Evolutionary conservation across 23 tunicate species (phyloP).

Genomic region (Aplidium turbinatum): DNA sequence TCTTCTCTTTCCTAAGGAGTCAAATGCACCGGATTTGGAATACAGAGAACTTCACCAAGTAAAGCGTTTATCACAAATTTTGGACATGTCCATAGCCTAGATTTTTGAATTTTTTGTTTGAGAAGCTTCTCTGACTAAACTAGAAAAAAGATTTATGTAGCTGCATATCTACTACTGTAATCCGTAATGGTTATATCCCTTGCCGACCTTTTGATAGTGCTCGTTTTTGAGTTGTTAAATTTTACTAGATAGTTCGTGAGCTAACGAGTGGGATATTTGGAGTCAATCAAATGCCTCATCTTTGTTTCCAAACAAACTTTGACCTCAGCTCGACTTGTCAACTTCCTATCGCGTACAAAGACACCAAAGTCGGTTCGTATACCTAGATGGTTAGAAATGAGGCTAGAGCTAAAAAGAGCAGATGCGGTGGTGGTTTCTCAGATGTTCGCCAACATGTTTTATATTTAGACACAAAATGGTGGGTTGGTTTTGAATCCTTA

Average conservation of each 20-base stretch:
- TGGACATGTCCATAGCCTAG: background rate
- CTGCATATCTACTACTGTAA: background rate
- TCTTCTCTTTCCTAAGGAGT: slow-evolving; percentile 67
- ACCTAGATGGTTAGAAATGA: too few relatives aligned
- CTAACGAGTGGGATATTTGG: slow-evolving; percentile 81
- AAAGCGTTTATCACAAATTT: background rate
- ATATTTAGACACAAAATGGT: too few relatives aligned
- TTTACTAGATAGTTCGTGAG: slow-evolving; percentile 68
- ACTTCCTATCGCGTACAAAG: slow-evolving; percentile 77
- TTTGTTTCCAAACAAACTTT: slow-evolving; percentile 72
- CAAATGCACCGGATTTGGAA: slow-evolving; percentile 53
- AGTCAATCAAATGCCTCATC: slow-evolving; percentile 70
- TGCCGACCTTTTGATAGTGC: background rate
- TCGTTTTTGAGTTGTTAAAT: too few relatives aligned
- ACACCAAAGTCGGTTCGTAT: slow-evolving; percentile 83
- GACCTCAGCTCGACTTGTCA: slow-evolving; percentile 70
- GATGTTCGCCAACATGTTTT: too few relatives aligned
- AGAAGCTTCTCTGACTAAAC: background rate
- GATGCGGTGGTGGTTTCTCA: too few relatives aligned
- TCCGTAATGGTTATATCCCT: background rate
- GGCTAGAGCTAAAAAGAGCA: too few relatives aligned
- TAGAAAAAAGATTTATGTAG: background rate
- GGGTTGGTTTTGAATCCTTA: too few relatives aligned
- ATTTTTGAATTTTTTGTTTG: background rate
- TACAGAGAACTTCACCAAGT: slow-evolving; percentile 92